Conservation (phyloP, 2,113 vertebrate species). For the Pan paniscus region DNA sequence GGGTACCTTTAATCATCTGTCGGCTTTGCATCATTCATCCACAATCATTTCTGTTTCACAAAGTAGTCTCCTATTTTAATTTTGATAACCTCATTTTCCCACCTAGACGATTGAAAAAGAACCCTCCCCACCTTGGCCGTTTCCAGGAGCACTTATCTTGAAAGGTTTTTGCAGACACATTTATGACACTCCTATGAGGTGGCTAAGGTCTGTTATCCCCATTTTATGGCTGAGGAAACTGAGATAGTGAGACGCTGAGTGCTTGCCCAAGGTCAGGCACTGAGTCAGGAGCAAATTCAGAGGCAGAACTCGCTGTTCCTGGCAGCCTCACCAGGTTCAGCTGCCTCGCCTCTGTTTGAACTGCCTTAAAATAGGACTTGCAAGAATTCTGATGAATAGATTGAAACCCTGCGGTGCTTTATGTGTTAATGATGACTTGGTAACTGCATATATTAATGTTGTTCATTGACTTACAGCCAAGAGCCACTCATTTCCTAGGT, state of each 20-base stretch:
- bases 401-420: background rate
- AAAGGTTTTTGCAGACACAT: background rate
- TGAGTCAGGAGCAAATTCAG: background rate
- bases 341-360: background rate
- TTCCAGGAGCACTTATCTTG: background rate
- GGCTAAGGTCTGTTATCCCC: background rate
- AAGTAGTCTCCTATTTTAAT: background rate
- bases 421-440: background rate
- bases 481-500: background rate
- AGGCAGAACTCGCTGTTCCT: background rate
- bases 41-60: background rate
- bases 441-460: background rate
- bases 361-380: background rate
- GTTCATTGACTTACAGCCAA: background rate
- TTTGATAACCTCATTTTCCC: background rate
- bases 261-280: background rate
- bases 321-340: background rate
- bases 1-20: background rate
- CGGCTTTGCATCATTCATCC: background rate
- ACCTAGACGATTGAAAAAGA: background rate
- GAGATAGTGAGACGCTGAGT: background rate
- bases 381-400: background rate
- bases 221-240: constrained; percentile 41
- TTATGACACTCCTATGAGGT: background rate
- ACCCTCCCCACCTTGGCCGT: background rate